Evolutionary conservation across 1,140 invertebrate species (phyloP).

Genomic region (Teleopsis dalmanni): DNA sequence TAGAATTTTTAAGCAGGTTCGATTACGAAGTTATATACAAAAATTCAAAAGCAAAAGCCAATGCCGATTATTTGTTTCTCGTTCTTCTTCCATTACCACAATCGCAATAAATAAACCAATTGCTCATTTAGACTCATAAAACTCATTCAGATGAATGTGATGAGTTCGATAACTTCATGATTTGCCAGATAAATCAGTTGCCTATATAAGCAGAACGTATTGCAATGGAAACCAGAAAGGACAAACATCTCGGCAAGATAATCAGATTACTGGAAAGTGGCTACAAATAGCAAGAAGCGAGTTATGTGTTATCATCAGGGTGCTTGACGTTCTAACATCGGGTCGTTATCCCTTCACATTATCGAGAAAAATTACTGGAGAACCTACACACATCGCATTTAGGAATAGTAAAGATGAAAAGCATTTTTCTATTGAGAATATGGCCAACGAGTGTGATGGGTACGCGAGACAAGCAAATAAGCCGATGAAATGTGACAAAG

Average conservation of each 20-base stretch:
- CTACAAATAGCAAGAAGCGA: neutral
- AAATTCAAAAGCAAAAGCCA: slow-evolving; percentile 15
- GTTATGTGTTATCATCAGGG: neutral
- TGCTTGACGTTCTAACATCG: neutral
- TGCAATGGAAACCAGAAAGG: neutral
- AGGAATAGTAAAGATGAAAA: slow-evolving; percentile 46
- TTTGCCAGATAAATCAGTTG: slow-evolving; percentile 1
- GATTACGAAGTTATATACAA: slow-evolving; percentile 21
- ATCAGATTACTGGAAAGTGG: neutral
- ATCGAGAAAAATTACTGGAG: slow-evolving; percentile 21
- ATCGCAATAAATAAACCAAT: neutral
- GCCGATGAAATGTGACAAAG: too few species aligned
- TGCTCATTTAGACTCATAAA: too few species aligned
- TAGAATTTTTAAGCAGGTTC: slow-evolving; percentile 7
- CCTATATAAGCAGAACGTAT: neutral
- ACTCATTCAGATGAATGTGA: neutral
- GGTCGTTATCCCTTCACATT: neutral
- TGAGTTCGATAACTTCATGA: slow-evolving; percentile 6
- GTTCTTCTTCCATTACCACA: too few species aligned
- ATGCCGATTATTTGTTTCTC: slow-evolving; percentile 24
- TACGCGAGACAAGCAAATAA: neutral
- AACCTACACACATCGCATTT: slow-evolving; percentile 44
- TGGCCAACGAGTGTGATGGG: neutral
- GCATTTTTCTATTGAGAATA: slow-evolving; percentile 35
- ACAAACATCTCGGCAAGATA: neutral